These are phyloP conservation scores for Passerculus sandwichensis DNA, from an alignment of 2,797 vertebrate genomes.

Conservation along the genomic window DNA sequence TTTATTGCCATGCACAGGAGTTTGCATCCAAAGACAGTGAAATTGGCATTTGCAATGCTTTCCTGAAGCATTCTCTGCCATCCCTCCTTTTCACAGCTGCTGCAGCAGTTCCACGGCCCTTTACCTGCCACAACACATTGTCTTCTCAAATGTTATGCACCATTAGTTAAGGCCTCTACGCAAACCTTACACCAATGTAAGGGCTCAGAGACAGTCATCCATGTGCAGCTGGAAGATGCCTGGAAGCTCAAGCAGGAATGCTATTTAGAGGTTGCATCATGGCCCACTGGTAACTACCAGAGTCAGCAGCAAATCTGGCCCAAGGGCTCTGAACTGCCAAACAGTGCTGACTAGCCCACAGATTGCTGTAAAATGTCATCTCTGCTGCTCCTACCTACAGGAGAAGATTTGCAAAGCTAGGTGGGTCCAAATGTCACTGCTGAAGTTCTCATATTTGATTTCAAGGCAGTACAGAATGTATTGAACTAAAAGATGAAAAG, in stretches of 20 bases:
- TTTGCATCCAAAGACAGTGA: neutral
- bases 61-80: neutral
- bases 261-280: constrained; percentile 17
- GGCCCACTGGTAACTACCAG: constrained; percentile 21
- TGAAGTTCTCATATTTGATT: constrained; percentile 27
- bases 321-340: constrained; percentile 38
- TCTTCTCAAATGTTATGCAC: constrained; percentile 31
- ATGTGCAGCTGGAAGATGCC: constrained; percentile 27
- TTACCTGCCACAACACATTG: constrained; percentile 40
- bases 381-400: neutral
- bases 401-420: constrained; percentile 8
- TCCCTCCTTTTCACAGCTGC: neutral
- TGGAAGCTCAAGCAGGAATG: neutral
- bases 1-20: neutral
- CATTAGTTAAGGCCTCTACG: constrained; percentile 30
- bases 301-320: constrained; percentile 47
- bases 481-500: constrained; percentile 13
- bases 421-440: constrained; percentile 35
- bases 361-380: constrained; percentile 48
- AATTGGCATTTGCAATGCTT: neutral
- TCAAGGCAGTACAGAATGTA: neutral
- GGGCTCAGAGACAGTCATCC: neutral
- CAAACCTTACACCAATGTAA: neutral
- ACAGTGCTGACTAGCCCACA: constrained; percentile 5
- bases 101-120: neutral